phyloP scores from a whole-genome alignment of 2,888 invertebrate species.

The Schizaphis graminum region DNA sequence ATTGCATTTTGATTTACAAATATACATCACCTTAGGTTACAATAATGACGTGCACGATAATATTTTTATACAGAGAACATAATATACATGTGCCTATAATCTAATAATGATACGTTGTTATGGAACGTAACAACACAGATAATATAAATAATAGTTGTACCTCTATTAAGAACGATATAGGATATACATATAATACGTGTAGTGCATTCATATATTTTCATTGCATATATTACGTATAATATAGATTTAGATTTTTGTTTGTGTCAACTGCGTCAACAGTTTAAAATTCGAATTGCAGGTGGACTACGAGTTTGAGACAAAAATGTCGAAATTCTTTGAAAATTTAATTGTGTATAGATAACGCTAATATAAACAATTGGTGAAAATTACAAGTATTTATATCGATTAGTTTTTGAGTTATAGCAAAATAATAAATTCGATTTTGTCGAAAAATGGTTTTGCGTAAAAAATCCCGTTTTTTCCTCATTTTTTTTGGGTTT shows the following conservation, averaged over 20 bases:
- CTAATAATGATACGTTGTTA: neutral
- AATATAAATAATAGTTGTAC: neutral
- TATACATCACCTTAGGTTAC: neutral
- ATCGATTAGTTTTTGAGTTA: too few species aligned
- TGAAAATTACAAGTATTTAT: too few species aligned
- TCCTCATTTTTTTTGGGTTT: too few species aligned
- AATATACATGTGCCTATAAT: neutral
- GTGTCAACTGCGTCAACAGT: too few species aligned
- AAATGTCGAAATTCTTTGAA: too few species aligned
- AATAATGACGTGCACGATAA: neutral
- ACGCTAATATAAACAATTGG: too few species aligned
- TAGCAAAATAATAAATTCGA: too few species aligned
- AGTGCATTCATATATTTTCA: neutral
- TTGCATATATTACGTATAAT: neutral
- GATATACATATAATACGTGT: neutral
- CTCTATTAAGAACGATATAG: neutral
- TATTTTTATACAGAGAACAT: slow-evolving; percentile 13
- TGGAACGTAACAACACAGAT: slow-evolving; percentile 15
- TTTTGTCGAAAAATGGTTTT: too few species aligned
- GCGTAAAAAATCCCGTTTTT: too few species aligned
- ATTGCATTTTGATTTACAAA: slow-evolving; percentile 14
- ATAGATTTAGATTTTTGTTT: neutral
- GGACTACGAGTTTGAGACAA: neutral
- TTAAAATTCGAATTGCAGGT: neutral
- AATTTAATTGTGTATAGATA: too few species aligned